Conservation (phyloP, 2,888 invertebrate genomes). For the Agriopis leucophaearia region DNA sequence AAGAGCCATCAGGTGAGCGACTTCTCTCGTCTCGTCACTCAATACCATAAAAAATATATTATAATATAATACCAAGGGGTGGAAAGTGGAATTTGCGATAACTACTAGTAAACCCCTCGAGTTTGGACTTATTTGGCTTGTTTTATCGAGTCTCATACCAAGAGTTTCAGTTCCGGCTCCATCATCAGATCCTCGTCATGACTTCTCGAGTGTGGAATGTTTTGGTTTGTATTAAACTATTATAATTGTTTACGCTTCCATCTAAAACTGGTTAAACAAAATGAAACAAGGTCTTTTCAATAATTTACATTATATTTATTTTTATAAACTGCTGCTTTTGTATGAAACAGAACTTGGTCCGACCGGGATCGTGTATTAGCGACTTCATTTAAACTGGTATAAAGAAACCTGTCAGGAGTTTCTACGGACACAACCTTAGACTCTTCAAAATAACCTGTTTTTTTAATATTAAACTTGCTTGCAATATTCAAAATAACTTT, state of each 20-base stretch:
- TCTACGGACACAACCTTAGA: conserved; percentile 51
- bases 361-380: conserved; percentile 74
- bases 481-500: conserved; percentile 7
- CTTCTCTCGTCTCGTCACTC: no score
- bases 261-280: conserved; percentile 27
- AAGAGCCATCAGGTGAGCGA: no score
- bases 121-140: no score
- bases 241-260: not conserved
- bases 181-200: no score
- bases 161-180: no score
- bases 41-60: no score
- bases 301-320: conserved; percentile 83
- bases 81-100: no score
- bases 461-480: not conserved
- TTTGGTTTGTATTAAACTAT: not conserved
- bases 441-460: conserved; percentile 23
- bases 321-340: conserved; percentile 77
- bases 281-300: conserved; percentile 63
- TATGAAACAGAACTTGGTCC: conserved; percentile 80
- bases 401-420: conserved; percentile 51
- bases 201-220: no score
- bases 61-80: no score
- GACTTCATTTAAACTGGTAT: conserved; percentile 62
- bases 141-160: no score
- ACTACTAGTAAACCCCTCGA: no score